These are phyloP conservation scores for Ciconia maguari DNA, from an alignment of 2,113 vertebrate species.

Conservation along the genomic window DNA sequence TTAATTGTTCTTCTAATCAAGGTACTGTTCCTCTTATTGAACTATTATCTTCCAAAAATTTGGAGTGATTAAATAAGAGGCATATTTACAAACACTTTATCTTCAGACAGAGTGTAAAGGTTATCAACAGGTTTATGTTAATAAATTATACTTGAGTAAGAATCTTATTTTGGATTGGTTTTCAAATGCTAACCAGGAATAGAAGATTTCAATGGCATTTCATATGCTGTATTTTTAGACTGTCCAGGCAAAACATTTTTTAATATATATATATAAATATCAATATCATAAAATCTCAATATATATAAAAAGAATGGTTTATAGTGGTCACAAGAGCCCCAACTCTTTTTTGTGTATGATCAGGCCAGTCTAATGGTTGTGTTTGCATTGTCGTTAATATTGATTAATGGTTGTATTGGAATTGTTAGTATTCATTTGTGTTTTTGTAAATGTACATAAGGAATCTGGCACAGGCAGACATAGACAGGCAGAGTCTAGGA, in stretches of 20 bases:
- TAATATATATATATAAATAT: neutral
- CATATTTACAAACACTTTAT: neutral
- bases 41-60: neutral
- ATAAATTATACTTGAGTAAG: neutral
- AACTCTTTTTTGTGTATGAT: neutral
- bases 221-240: neutral
- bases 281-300: neutral
- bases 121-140: neutral
- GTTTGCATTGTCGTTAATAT: neutral
- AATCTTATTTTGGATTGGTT: neutral
- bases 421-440: neutral
- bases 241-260: neutral
- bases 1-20: slow-evolving; percentile 4
- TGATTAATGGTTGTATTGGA: neutral
- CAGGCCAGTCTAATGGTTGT: neutral
- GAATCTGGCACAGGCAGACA: neutral
- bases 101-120: neutral
- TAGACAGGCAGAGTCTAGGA: neutral
- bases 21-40: neutral
- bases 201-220: neutral
- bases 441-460: neutral
- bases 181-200: neutral
- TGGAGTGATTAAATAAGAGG: neutral
- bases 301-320: neutral
- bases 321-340: neutral